Conservation (phyloP, 2,797 vertebrate genomes). For the Spondyliosoma cantharus region DNA sequence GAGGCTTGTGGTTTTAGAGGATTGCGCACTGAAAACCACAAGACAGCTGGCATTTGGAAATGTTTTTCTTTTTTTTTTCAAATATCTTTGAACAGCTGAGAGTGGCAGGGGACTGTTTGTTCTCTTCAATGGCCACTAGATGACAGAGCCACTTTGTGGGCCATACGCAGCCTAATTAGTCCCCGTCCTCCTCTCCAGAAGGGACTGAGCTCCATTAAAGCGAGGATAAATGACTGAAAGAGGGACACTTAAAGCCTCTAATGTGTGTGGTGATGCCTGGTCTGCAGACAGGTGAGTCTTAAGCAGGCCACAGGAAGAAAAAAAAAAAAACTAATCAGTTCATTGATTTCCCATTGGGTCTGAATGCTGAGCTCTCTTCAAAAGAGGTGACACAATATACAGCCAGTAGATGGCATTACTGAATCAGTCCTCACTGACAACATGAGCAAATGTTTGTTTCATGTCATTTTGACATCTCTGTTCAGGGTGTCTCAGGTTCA, state of each 20-base stretch:
- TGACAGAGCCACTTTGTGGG: conserved; percentile 87
- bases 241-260: conserved; percentile 60
- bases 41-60: conserved; percentile 80
- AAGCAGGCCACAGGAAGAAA: conserved; percentile 18
- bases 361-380: neutral
- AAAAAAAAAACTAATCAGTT: conserved; percentile 26
- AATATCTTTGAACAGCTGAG: conserved; percentile 84
- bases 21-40: conserved; percentile 78
- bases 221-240: conserved; percentile 76
- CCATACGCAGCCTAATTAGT: conserved; percentile 83
- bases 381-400: conserved; percentile 27
- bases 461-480: conserved; percentile 34
- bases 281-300: conserved; percentile 63
- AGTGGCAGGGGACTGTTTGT: conserved; percentile 77
- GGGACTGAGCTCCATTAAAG: conserved; percentile 66
- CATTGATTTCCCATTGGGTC: conserved; percentile 1
- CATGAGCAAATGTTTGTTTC: conserved; percentile 17
- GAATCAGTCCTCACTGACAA: conserved; percentile 61
- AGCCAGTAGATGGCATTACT: conserved; percentile 84
- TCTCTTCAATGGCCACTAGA: conserved; percentile 80
- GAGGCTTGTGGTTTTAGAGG: conserved; percentile 75
- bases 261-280: conserved; percentile 52
- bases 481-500: conserved; percentile 2
- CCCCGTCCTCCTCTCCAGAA: conserved; percentile 77
- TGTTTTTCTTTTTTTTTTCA: conserved; percentile 61